These are phyloP conservation scores for Trichechus manatus DNA, from an alignment of 2,113 vertebrate species.

Conservation along the genomic window DNA sequence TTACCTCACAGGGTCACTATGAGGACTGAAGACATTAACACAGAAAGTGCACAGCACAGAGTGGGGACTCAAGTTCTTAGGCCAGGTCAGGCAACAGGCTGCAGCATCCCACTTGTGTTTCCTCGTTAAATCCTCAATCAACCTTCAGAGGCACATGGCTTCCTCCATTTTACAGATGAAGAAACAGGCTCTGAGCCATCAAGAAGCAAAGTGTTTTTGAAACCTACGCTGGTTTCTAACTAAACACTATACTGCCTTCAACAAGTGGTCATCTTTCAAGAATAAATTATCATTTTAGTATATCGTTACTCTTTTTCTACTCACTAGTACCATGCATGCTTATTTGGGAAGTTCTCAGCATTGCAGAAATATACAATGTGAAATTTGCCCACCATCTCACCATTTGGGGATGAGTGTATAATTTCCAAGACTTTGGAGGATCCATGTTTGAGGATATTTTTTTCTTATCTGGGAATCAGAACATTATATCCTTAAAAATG, in stretches of 20 bases:
- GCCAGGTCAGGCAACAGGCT: fast-evolving
- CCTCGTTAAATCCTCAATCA: neutral
- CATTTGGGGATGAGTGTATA: neutral
- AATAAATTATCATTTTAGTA: neutral
- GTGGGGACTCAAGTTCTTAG: neutral
- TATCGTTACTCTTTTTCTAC: neutral
- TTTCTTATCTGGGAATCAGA: neutral
- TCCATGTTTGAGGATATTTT: neutral
- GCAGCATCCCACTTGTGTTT: neutral
- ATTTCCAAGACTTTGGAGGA: neutral
- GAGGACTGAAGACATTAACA: neutral
- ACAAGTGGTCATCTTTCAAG: neutral
- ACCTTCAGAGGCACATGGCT: neutral
- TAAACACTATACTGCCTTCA: neutral
- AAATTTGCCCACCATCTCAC: neutral
- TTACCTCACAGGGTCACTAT: neutral
- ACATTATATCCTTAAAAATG: neutral
- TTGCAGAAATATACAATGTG: neutral
- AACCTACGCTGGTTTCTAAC: neutral
- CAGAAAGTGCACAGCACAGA: fast-evolving
- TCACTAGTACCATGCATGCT: neutral
- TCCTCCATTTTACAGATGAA: neutral
- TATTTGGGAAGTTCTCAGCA: neutral
- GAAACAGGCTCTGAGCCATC: neutral
- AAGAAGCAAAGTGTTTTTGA: neutral